Base-by-base conservation (phyloP, 2,113 vertebrate genomes). In the Prolemur simus region DNA sequence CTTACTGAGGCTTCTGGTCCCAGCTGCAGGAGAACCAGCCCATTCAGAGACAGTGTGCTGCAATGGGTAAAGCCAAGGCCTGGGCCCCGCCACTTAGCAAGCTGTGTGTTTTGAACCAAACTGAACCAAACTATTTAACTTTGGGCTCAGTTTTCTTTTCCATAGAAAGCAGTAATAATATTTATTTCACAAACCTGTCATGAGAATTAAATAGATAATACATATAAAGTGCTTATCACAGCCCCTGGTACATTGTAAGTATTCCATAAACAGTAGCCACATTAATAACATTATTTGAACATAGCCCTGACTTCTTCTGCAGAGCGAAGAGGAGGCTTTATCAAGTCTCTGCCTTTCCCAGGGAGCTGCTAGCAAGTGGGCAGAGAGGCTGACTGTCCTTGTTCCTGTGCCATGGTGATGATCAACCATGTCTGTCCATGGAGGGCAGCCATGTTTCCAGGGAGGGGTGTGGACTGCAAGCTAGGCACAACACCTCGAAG, bases 321-420 rank as follows among this genome's bases (percentile, higher is more conserved):
- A 37, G 49, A 23, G 23, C 1, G 12, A 80, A n/a, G 42, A 73
- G 37, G 23, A 56, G 34, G 1, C 2, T 34, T 87, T 60, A 42
- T 56, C 39, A 39, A 58, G 18, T 25, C 81, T 74, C 25, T 63
- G 32, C 23, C 4, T 18, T 89, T 63, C 60, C 71, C 18, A 73
- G 45, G 37, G 10, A 34, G 47, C 14, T 49, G 18, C 20, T 49
- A 25, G 3, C 7, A n/a, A 54, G 58, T 77, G n/a, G 25, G 15
- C 25, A 37, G 32, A 69, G 45, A 12, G 18, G 23, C 18, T 11
- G 23, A 64, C 21, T 0, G 0, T 42, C 56, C 15, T 37, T 0
- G 15, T 2, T n/a, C 32, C 14, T 54, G 1, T 25, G 14, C 3
- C 1, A 1, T 3, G 37, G 18, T 52, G 68, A 76, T 5, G 37